Evolutionary conservation across 2,113 vertebrate species (phyloP).

Genomic region (Scomber japonicus): DNA sequence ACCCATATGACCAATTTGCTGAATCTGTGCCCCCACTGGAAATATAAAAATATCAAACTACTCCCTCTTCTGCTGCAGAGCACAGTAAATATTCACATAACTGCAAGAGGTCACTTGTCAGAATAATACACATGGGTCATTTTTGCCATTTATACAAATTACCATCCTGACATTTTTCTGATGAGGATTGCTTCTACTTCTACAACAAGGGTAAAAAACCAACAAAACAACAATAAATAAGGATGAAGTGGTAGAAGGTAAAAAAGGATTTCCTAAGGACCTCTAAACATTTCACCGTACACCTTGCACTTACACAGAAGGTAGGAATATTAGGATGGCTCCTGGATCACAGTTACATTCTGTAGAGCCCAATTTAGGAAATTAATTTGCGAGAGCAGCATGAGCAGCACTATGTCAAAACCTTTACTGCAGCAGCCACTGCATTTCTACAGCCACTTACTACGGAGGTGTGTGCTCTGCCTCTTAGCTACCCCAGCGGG

Average conservation of each 20-base stretch:
- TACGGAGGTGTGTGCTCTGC: neutral
- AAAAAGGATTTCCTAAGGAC: neutral
- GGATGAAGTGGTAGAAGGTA: neutral
- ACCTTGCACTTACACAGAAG: no score
- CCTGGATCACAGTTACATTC: conserved; percentile 22
- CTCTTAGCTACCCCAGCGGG: conserved; percentile 5
- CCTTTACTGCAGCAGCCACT: neutral
- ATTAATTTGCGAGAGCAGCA: conserved; percentile 2
- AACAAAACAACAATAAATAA: neutral
- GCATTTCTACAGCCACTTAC: neutral
- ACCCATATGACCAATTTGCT: neutral
- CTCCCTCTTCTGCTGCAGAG: no score
- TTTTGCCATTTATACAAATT: neutral
- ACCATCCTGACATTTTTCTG: neutral
- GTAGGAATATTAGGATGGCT: neutral
- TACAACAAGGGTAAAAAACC: neutral
- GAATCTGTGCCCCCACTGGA: neutral
- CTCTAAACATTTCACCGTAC: conserved; percentile 17
- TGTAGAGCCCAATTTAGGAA: neutral
- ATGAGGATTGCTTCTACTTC: neutral
- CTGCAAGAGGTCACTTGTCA: neutral
- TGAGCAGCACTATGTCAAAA: neutral
- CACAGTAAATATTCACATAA: no score
- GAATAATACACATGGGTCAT: conserved; percentile 17
- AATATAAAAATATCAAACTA: no score